Evolutionary conservation across 1,140 invertebrate species (phyloP), one percentile per base, ranked within the genome.

Genomic region (Cylas formicarius): DNA sequence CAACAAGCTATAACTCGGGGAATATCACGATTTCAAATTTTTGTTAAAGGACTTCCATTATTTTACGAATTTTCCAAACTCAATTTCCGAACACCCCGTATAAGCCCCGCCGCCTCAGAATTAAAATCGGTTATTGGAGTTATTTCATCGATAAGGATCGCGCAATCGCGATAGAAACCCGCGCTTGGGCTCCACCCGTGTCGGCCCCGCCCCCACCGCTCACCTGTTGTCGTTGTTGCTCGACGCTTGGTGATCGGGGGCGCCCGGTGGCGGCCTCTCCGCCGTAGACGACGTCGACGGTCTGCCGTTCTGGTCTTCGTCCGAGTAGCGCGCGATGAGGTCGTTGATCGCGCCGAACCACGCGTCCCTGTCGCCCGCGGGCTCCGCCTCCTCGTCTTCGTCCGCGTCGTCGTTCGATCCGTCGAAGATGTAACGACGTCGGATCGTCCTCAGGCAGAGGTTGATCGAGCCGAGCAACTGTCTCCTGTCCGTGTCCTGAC

Each of bases 401-500:
- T 36, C 7, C 33, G 31, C 16, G 32, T 18, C 18, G 41, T 34
- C 7, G 37, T 16, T 6, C 6, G 32, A 32, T 31, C 18, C 6
- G 11, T 18, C 4, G n/a, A n/a, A n/a, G n/a, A n/a, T n/a, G n/a
- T n/a, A n/a, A n/a, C 33, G 26, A 4, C 28, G 6, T 21, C 32
- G 32, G 9, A 56, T 48, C 2, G 40, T 50, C 10, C 54, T 40
- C 37, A 56, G 46, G 39, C 45, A 53, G 45, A 41, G 21, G 22
- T 49, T 43, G 18, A 53, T 53, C 8, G 40, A 50, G 2, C 50
- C 57, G 10, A 61, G 27, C 18, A 63, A 41, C 13, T 51, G 35
- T 33, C 55, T 55, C 16, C 57, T 40, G 31, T 61, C 49, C 9
- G 51, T 55, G n/a, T 53, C 44, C 19, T 50, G 49, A 4, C 48